Evolutionary conservation across 2,113 vertebrate species (phyloP).

Genomic region (Xenopus laevis): DNA sequence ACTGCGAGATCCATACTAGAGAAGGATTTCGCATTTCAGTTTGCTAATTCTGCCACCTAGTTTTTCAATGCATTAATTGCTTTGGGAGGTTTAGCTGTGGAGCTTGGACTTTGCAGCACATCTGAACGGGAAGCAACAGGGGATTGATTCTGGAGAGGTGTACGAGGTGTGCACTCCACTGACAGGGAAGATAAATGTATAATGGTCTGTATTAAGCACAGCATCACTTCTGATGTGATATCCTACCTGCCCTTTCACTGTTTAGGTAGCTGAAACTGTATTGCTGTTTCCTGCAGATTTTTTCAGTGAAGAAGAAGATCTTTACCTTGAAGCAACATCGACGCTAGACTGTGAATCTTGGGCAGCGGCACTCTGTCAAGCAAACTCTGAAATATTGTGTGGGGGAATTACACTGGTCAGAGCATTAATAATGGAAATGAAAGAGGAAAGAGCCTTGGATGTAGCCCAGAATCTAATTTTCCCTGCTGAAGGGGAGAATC

Average conservation of each 20-base stretch:
- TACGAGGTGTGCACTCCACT: conserved; percentile 22
- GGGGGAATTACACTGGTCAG: conserved; percentile 48
- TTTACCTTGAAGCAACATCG: conserved; percentile 52
- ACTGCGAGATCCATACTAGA: conserved; percentile 35
- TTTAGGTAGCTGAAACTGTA: conserved; percentile 34
- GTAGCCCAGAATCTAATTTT: conserved; percentile 64
- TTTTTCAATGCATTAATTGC: conserved; percentile 53
- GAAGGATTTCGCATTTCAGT: conserved; percentile 42
- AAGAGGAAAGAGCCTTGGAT: conserved; percentile 63
- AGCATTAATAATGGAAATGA: conserved; percentile 70
- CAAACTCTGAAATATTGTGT: conserved; percentile 42
- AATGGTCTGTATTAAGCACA: conserved; percentile 52
- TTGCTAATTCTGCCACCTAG: conserved; percentile 50
- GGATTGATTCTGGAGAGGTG: conserved; percentile 27
- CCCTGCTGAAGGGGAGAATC: conserved; percentile 51
- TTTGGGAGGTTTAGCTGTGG: conserved; percentile 47
- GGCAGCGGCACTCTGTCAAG: conserved; percentile 46
- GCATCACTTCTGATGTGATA: conserved; percentile 56
- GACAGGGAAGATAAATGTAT: conserved; percentile 54
- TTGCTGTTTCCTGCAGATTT: conserved; percentile 61
- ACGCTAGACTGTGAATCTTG: conserved; percentile 45
- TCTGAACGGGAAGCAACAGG: conserved; percentile 13
- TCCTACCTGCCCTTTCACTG: conserved; percentile 44
- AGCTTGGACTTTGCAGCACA: conserved; percentile 47
- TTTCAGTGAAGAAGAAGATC: conserved; percentile 45